Percentiles rank a stretch among this genome's conserved stretches.
Conservation (phyloP, 1,140 invertebrate species). For the Sinonovacula constricta region DNA sequence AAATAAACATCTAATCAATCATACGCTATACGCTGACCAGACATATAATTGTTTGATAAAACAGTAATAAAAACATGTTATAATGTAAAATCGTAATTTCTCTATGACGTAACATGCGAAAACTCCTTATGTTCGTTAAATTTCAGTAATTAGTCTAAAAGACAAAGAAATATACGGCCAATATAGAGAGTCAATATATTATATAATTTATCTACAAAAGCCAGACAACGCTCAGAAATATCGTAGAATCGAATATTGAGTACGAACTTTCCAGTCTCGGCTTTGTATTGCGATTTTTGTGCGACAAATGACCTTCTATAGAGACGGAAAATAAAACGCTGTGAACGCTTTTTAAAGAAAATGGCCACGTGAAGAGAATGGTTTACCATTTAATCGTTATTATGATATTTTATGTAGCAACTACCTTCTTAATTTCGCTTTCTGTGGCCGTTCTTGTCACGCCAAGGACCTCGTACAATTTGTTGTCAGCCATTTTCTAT, state of each 20-base stretch:
- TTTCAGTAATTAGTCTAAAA: too few species aligned
- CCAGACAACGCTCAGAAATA: not conserved
- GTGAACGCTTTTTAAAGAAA: not conserved
- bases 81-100: too few species aligned
- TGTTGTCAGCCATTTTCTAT: conserved; percentile 83
- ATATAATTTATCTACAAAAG: too few species aligned
- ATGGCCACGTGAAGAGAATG: not conserved
- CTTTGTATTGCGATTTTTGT: not conserved
- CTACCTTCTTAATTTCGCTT: conserved; percentile 93
- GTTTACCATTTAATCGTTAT: not conserved
- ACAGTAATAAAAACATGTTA: too few species aligned
- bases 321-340: conserved; percentile 11
- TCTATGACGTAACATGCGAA: too few species aligned
- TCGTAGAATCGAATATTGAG: not conserved
- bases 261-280: not conserved
- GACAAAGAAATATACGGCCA: too few species aligned
- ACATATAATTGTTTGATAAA: too few species aligned
- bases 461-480: conserved; percentile 90
- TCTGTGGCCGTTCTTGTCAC: conserved; percentile 87
- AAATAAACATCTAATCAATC: too few species aligned
- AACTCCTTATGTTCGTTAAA: too few species aligned
- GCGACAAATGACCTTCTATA: not conserved
- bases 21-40: too few species aligned
- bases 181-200: too few species aligned
- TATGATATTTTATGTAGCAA: conserved; percentile 49